Percentiles rank a stretch among this genome's conserved stretches.
These are phyloP conservation scores for Mesorhabditis sp. DNA, from an alignment of 2,888 invertebrate genomes.

Conservation along the genomic window DNA sequence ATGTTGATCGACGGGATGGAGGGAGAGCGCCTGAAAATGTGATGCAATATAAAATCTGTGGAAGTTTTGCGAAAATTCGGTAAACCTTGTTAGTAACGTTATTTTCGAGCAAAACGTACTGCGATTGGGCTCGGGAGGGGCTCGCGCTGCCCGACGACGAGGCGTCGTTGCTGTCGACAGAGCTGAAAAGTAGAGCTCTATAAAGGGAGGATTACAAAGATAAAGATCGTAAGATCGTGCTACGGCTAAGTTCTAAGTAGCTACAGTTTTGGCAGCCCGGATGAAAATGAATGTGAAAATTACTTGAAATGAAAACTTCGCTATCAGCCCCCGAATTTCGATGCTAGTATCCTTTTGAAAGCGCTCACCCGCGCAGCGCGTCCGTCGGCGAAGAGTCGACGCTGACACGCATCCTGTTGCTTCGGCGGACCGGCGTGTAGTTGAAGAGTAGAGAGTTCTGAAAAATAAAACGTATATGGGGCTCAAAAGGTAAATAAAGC, in stretches of 20 bases:
- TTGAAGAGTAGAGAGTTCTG: background rate
- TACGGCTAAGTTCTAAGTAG: too few relatives aligned
- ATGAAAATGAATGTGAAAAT: too few relatives aligned
- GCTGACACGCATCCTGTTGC: background rate
- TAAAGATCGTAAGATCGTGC: too few relatives aligned
- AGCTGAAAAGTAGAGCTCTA: background rate
- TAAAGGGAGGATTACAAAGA: too few relatives aligned
- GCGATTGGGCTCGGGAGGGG: background rate
- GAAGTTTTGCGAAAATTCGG: too few relatives aligned
- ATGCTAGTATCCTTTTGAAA: background rate
- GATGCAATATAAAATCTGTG: too few relatives aligned
- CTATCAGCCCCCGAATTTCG: background rate
- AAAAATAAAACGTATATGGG: background rate
- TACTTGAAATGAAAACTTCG: background rate
- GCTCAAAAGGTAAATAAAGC: too few relatives aligned
- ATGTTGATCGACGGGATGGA: background rate
- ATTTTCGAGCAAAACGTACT: background rate
- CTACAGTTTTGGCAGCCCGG: too few relatives aligned
- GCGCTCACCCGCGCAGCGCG: background rate
- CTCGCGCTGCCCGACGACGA: background rate
- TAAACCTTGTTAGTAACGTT: too few relatives aligned
- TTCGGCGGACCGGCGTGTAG: background rate
- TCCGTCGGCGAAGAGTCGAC: background rate
- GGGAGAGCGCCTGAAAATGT: background rate
- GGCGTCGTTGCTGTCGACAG: slow-evolving; percentile 5